These are phyloP conservation scores for Drosophila baimaii DNA, from an alignment of 1,140 invertebrate genomes.

Conservation along the genomic window DNA sequence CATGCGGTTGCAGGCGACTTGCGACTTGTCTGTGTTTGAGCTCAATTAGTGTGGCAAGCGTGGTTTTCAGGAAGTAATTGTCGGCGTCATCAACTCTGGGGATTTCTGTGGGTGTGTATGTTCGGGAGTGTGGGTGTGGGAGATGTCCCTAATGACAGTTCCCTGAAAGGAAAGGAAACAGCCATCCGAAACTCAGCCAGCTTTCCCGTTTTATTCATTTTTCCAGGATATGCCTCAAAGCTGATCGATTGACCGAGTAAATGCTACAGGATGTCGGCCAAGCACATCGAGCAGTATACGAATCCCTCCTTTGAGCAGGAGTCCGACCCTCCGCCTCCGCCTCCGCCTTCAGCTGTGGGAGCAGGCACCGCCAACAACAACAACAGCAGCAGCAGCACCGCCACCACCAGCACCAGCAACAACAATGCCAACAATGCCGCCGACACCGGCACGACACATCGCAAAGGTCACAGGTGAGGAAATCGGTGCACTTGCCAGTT, in stretches of 20 bases:
- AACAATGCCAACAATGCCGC: constrained; percentile 40
- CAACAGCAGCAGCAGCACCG: neutral
- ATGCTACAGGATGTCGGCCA: constrained; percentile 68
- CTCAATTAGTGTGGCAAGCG: constrained; percentile 50
- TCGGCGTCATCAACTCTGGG: constrained; percentile 38
- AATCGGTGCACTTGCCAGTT: constrained; percentile 53
- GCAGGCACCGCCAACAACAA: constrained; percentile 11
- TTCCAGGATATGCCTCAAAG: constrained; percentile 60
- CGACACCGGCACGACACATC: constrained; percentile 73
- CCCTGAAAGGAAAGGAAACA: constrained; percentile 8
- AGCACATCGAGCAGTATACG: constrained; percentile 73
- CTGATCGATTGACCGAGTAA: constrained; percentile 64
- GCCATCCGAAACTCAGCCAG: neutral
- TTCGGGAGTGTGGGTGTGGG: constrained; percentile 2
- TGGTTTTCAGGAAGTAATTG: constrained; percentile 40
- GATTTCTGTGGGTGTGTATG: constrained; percentile 4
- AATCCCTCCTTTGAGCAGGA: constrained; percentile 81
- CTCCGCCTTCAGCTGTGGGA: constrained; percentile 20
- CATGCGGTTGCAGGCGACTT: constrained; percentile 41
- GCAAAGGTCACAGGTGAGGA: constrained; percentile 82
- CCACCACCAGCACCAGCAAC: constrained; percentile 3
- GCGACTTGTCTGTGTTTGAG: constrained; percentile 32
- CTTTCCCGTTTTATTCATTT: neutral
- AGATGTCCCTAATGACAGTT: constrained; percentile 39
- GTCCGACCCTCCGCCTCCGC: constrained; percentile 31